Base-by-base conservation (phyloP, 2,888 invertebrate species). In the Sceliomorpha sp. region DNA sequence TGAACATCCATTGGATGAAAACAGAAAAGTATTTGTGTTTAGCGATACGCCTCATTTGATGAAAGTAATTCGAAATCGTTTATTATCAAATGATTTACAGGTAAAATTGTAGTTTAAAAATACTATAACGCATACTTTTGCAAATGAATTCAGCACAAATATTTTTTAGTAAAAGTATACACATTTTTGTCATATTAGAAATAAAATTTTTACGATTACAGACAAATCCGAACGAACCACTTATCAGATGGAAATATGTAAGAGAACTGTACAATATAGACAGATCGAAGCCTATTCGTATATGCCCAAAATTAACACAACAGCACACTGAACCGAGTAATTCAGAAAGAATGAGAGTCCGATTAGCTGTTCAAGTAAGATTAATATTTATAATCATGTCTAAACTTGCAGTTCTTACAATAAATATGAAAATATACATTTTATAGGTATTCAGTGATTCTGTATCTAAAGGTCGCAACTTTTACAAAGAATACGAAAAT, bases 41-140 rank as follows among this genome's bases (percentile, higher is more conserved):
- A 59, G 69, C 8, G 70, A 72, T 31, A 63, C 63, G 10, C 70
- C 72, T 8, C 72, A 75, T 31, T 44, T 75, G 8, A 48, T 74
- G 0, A 74, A 74, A 51, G 60, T 40, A 29, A n/a, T 29, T 29
- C 29, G 29, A 9, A 29, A 29, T 29, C 29, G 29, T 29, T 29
- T 29, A 29, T 29, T 29, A 4, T 29, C 29, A 6, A 29, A 29
- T 3, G 29, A 29, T 29, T 29, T 29, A 29, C 7, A 29, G 29
- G 29, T 29, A 26, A 29, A 29, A 29, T n/a, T 29, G 2, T 29
- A 29, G 29, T 29, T n/a, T 29, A 24, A 29, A 29, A 29, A n/a
- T 29, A 29, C 9, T 29, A 29, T 29, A 29, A 29, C 29, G 9
- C 29, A 5, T 24, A 24, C 8, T 29, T n/a, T 29, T 29, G 8